A percentile compares a stretch with the other conserved stretches of the same genome.
phyloP scores from a whole-genome alignment of 2,113 vertebrate species.

The Apodemus speciosus region DNA sequence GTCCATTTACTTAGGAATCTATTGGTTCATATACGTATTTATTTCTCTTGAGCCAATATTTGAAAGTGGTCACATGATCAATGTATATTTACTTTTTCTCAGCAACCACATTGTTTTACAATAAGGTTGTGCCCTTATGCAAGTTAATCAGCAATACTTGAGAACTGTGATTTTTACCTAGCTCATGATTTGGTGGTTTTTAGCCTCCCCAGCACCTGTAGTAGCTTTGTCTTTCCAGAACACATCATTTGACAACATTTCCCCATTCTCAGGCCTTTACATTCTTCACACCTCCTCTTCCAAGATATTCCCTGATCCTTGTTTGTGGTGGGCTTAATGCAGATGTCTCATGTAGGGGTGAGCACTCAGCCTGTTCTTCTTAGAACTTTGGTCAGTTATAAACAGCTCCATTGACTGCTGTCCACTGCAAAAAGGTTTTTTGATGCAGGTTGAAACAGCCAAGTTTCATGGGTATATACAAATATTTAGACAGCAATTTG shows the following conservation, averaged over 20 bases:
- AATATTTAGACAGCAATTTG: not conserved
- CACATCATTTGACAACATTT: not conserved
- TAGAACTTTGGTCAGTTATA: not conserved
- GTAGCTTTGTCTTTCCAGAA: not conserved
- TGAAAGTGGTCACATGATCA: not conserved
- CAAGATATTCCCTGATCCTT: not conserved
- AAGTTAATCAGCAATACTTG: not conserved
- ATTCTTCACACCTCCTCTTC: not conserved
- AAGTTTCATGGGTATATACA: not conserved
- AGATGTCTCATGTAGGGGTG: not conserved
- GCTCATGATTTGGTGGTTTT: not conserved
- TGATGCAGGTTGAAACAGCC: not conserved
- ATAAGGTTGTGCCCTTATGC: not conserved
- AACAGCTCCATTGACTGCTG: not conserved
- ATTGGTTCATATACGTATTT: slow-evolving; percentile 13
- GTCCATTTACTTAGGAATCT: not conserved
- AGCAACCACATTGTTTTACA: slow-evolving; percentile 19
- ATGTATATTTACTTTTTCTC: not conserved
- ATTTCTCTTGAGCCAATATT: slow-evolving; percentile 29
- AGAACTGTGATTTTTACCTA: not conserved
- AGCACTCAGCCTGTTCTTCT: not conserved
- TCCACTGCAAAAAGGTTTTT: not conserved
- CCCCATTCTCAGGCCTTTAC: not conserved
- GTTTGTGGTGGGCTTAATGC: not conserved
- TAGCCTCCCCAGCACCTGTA: not conserved